A percentile compares a stretch with the other conserved stretches of the same genome.
Conservation (phyloP, 2,113 vertebrate genomes). For the Psephotus haematonotus region DNA sequence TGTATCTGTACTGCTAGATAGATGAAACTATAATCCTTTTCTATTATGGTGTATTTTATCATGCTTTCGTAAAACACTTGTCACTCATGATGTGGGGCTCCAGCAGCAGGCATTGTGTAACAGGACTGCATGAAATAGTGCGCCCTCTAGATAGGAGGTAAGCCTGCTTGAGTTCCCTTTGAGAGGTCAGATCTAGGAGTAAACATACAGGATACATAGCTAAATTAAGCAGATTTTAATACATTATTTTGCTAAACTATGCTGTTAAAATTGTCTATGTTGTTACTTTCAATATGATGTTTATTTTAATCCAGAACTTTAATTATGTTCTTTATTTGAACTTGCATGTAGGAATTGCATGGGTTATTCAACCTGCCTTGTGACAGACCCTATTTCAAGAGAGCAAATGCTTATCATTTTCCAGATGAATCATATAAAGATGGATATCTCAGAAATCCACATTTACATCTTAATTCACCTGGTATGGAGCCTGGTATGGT, state of each 20-base stretch:
- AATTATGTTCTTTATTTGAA: conserved; percentile 4
- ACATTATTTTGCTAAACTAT: neutral
- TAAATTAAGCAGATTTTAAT: neutral
- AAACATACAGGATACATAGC: neutral
- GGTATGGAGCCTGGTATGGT: conserved; percentile 83
- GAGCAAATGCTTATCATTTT: conserved; percentile 89
- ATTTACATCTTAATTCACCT: conserved; percentile 81
- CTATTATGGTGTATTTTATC: neutral
- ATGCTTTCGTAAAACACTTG: neutral
- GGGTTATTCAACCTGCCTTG: conserved; percentile 79
- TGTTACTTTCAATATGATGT: neutral
- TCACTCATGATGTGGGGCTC: accelerated
- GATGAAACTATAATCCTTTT: neutral
- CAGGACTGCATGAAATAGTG: neutral
- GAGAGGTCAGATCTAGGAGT: neutral
- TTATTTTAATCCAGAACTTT: neutral
- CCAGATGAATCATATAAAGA: conserved; percentile 89
- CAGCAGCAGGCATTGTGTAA: neutral
- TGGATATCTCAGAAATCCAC: conserved; percentile 90
- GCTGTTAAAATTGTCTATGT: neutral
- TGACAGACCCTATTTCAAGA: conserved; percentile 89
- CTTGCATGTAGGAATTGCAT: conserved; percentile 84
- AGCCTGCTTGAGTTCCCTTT: neutral
- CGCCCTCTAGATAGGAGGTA: neutral
- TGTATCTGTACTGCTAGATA: neutral